Evolutionary conservation across 2,113 vertebrate species (phyloP), one percentile per base, ranked within the genome.

Genomic region (Fukomys damarensis): DNA sequence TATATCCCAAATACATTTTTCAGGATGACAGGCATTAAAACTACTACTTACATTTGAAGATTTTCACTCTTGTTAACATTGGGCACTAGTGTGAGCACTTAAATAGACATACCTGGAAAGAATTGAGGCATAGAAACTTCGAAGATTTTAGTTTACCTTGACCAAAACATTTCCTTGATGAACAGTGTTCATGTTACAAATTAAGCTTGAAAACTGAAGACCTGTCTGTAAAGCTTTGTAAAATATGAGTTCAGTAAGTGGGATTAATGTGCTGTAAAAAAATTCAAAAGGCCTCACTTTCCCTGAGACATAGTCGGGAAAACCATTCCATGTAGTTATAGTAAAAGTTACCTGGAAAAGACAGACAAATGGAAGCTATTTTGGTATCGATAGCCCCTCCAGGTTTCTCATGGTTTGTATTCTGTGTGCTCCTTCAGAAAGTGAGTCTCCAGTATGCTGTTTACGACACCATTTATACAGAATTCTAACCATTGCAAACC

Each of bases 31-130:
- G 38, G 26, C 30, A 32, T 82, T 54, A 9, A 54, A 56, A 81
- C 46, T 61, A 26, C n/a, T 20, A 6, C 38, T 11, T 87, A 3
- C 4, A 24, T 8, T 59, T 49, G 82, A 86, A 83, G 28, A 32
- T 35, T 66, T 90, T 91, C 35, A 38, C 24, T 66, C 54, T 61
- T 66, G 20, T 91, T 82, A 92, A 14, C 3, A 4, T 14, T 26
- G 10, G 66, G 7, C 82, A 86, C 66, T 30, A 46, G 43, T 87
- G 12, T 41, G 88, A 35, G 41, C 65, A 14, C 74, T 20, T 90
- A 22, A 97, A 28, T 65, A 74, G 96, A 86, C 70, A 26, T 92
- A 66, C 52, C 86, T 84, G 83, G 92, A 65, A 80, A 86, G 97
- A 16, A 2, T 2, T 32, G 5, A 96, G 74, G 22, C 74, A 70